Conservation (phyloP, 1,140 invertebrate species). For the Druon quercuslanigerum region DNA sequence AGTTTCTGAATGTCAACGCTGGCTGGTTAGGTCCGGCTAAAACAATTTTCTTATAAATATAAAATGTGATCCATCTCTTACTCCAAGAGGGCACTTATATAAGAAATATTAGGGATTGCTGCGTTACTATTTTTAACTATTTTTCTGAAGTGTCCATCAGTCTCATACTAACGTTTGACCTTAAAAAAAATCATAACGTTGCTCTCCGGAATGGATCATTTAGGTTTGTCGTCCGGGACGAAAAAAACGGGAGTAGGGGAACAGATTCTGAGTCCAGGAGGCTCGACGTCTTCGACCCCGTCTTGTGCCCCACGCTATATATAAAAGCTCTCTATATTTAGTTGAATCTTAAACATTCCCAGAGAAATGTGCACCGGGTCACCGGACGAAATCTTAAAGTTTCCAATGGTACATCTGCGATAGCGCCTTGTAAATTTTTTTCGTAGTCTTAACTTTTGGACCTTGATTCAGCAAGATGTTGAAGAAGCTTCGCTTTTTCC, state of each 20-base stretch:
- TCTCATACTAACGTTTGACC: not conserved
- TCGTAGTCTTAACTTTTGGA: not conserved
- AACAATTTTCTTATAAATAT: too few relatives aligned
- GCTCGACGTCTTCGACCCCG: not conserved
- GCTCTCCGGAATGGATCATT: not conserved
- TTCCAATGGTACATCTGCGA: not conserved
- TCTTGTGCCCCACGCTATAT: not conserved
- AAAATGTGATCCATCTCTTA: too few relatives aligned
- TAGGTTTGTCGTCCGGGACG: not conserved
- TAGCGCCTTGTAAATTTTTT: not conserved
- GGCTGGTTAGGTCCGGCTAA: too few relatives aligned
- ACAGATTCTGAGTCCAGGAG: conserved; percentile 15
- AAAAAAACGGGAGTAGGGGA: not conserved
- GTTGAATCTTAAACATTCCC: conserved; percentile 18
- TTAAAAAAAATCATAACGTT: not conserved
- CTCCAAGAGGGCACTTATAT: too few relatives aligned
- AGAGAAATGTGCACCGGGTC: conserved; percentile 22
- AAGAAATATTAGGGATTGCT: too few relatives aligned
- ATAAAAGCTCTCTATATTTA: conserved; percentile 11
- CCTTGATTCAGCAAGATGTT: not conserved
- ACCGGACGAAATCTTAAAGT: conserved; percentile 12
- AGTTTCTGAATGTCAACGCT: too few relatives aligned
- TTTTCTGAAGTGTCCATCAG: not conserved
- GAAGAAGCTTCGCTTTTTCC: too few relatives aligned
- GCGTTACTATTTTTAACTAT: too few relatives aligned